phyloP scores from a whole-genome alignment of 1,140 invertebrate species.

The Rhizoglyphus robini region DNA sequence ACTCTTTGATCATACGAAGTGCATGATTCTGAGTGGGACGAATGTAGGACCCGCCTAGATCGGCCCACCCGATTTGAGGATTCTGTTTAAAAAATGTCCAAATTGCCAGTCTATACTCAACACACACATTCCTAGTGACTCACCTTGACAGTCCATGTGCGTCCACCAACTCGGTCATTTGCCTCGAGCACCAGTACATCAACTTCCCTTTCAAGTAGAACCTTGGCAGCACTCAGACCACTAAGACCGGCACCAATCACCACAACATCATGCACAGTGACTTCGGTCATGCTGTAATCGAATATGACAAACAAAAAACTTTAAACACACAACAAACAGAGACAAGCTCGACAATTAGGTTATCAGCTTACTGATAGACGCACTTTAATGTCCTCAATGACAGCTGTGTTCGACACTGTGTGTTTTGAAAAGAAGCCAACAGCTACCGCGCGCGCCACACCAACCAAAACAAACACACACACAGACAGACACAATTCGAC shows the following conservation, averaged over 20 bases:
- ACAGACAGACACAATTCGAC: too few species aligned
- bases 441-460: too few species aligned
- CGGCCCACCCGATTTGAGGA: not conserved
- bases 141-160: constrained; percentile 32
- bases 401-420: too few species aligned
- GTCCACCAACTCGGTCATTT: constrained; percentile 82
- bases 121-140: too few species aligned
- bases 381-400: too few species aligned
- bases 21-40: constrained; percentile 28
- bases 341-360: too few species aligned
- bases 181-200: constrained; percentile 90
- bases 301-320: too few species aligned
- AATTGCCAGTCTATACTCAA: not conserved
- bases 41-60: constrained; percentile 26
- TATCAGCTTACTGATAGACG: too few species aligned
- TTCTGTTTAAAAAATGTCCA: not conserved
- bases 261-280: constrained; percentile 20
- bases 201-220: constrained; percentile 45
- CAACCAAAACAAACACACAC: too few species aligned
- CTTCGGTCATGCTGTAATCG: not conserved
- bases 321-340: too few species aligned
- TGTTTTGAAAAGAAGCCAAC: too few species aligned
- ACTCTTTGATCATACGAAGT: constrained; percentile 31
- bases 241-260: constrained; percentile 24
- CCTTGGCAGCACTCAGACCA: constrained; percentile 11